Conservation (phyloP, 2,113 vertebrate genomes). For the Tachycineta bicolor region DNA sequence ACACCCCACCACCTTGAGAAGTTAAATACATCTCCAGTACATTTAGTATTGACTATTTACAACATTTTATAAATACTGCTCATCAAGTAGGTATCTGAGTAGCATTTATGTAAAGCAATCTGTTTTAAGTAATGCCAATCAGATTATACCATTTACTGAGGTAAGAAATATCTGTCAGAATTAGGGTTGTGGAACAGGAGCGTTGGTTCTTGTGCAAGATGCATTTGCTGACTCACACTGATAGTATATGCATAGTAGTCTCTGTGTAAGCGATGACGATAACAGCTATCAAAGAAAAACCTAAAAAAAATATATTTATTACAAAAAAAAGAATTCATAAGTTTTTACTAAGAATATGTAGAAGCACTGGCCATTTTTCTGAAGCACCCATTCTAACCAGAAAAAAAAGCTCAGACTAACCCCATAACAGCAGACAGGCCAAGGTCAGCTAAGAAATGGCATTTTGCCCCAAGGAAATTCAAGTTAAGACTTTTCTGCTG, state of each 20-base stretch:
- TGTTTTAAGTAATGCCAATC: constrained; percentile 1
- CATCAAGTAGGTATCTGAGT: neutral
- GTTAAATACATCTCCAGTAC: neutral
- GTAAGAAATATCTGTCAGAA: neutral
- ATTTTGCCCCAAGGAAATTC: constrained; percentile 19
- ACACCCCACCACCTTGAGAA: neutral
- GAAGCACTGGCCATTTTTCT: neutral
- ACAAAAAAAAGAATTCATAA: accelerated
- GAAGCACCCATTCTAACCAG: neutral
- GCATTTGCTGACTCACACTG: neutral
- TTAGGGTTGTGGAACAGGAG: neutral
- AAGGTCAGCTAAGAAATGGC: neutral
- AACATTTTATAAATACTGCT: neutral
- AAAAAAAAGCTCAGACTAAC: neutral
- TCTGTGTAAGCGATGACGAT: neutral
- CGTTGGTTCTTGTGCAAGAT: accelerated
- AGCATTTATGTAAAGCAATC: neutral
- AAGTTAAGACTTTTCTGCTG: neutral
- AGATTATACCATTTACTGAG: neutral
- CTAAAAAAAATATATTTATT: neutral
- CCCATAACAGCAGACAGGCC: neutral
- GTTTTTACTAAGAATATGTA: neutral
- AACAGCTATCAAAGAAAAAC: neutral
- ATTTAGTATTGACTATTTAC: neutral
- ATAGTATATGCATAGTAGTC: neutral